These are phyloP conservation scores for Chiloscyllium punctatum DNA, from an alignment of 2,797 vertebrate species.

Conservation along the genomic window DNA sequence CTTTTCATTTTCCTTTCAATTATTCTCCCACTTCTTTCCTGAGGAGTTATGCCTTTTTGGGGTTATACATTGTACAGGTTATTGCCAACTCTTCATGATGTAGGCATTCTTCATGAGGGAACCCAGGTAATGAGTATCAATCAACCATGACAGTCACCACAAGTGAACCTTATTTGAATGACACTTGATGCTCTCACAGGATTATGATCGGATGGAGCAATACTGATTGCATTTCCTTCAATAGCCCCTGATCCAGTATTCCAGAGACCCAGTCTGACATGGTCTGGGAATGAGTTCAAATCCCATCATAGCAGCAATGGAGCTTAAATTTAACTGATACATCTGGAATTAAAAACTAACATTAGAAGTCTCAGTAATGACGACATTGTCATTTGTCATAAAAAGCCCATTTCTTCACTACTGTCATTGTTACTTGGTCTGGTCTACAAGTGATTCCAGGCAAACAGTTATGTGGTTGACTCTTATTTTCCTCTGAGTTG, in stretches of 20 bases:
- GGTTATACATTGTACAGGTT: background rate
- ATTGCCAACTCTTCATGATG: background rate
- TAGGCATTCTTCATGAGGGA: background rate
- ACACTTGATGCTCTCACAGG: background rate
- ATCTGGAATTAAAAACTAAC: too few species aligned
- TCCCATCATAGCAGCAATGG: too few species aligned
- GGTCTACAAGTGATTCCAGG: too few species aligned
- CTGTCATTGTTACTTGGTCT: too few species aligned
- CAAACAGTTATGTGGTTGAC: too few species aligned
- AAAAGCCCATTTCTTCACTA: too few species aligned
- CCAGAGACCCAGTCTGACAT: too few species aligned
- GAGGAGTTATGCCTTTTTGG: background rate
- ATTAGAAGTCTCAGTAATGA: too few species aligned
- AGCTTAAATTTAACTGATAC: too few species aligned
- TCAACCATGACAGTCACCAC: background rate
- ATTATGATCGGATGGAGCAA: background rate
- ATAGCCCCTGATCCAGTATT: background rate
- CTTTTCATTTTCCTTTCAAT: background rate
- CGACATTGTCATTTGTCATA: too few species aligned
- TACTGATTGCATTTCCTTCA: background rate
- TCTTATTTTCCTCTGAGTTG: too few species aligned
- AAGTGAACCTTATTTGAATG: background rate
- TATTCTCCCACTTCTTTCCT: background rate
- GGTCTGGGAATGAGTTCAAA: too few species aligned
- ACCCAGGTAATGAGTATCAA: background rate